These are phyloP conservation scores for Brotula barbata DNA, from an alignment of 2,797 vertebrate genomes.

Conservation along the genomic window DNA sequence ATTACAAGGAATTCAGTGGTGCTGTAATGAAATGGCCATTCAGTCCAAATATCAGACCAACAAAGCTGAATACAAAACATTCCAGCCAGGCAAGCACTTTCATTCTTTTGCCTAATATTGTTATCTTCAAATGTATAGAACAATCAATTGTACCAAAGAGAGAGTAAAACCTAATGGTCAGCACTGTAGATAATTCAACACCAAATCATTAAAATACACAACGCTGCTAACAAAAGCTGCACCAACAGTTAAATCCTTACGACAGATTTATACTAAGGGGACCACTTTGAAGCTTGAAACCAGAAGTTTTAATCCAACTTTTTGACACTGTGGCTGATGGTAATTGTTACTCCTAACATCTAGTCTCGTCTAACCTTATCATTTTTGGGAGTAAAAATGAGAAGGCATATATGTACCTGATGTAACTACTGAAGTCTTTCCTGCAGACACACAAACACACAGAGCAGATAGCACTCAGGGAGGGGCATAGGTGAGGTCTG, in stretches of 20 bases:
- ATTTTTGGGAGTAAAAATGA: too few relatives aligned
- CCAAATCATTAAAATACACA: neutral
- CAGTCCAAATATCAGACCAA: too few relatives aligned
- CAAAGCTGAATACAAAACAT: too few relatives aligned
- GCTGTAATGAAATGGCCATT: too few relatives aligned
- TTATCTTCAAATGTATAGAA: too few relatives aligned
- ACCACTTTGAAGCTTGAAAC: constrained; percentile 37
- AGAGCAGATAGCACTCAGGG: neutral
- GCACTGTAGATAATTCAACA: too few relatives aligned
- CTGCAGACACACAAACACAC: constrained; percentile 14
- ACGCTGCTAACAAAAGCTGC: too few relatives aligned
- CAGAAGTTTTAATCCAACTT: constrained; percentile 39
- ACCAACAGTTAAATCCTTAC: neutral
- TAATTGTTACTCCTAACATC: constrained; percentile 55
- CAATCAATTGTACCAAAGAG: too few relatives aligned
- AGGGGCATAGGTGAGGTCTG: constrained; percentile 17
- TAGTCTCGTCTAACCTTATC: constrained; percentile 1
- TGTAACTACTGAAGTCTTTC: constrained; percentile 37
- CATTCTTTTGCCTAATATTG: too few relatives aligned
- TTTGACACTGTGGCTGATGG: constrained; percentile 53
- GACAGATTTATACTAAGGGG: constrained; percentile 22
- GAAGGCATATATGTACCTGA: constrained; percentile 38
- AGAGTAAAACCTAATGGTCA: too few relatives aligned
- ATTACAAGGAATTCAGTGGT: too few relatives aligned
- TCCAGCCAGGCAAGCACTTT: too few relatives aligned